Evolutionary conservation across 2,888 invertebrate genomes (phyloP), one percentile per base, ranked within the genome.

Genomic region (Nymphalis polychloros): DNA sequence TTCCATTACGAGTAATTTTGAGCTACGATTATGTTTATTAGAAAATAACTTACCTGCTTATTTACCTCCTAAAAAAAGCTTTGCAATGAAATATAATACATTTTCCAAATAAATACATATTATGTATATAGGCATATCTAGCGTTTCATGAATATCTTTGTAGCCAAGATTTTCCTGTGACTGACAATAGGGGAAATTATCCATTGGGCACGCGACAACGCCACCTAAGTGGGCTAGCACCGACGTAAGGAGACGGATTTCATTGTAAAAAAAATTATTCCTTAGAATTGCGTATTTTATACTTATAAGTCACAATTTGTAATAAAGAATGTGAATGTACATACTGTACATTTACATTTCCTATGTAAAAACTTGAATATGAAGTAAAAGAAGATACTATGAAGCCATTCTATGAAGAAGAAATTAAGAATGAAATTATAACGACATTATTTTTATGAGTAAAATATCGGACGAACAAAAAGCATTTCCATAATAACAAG

Each of bases 171-270:
- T 90, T 90, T 87, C 89, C 90, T 89, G 89, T 77, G 81, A 77
- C 81, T 86, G 88, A 92, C 92, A 92, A 92, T 91, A 78, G 89
- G 83, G 89, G 81, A 90, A 92, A 92, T 92, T 90, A 92, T 89
- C 91, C 87, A 85, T 86, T 77, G 87, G 83, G 84, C 76, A 82
- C 80, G 85, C 85, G 87, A 82, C 85, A 84, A 82, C 81, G 78
- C 67, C 66, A 68, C 61, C 76, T 79, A 81, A 86, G 84, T 83
- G 82, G 84, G 82, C 76, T 78, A 68, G 79, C 68, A 74, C 67
- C 4, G 23, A 68, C 73, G 68, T 80, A 76, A 78, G 81, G 87
- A 87, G 69, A 75, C 10, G 63, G 79, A 79, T 73, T 81, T 69
- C 27, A 41, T 55, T 53, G 31, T 46, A 49, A 64, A 23, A 19